These are phyloP conservation scores for Passer montanus DNA, from an alignment of 2,113 vertebrate genomes.

Conservation along the genomic window DNA sequence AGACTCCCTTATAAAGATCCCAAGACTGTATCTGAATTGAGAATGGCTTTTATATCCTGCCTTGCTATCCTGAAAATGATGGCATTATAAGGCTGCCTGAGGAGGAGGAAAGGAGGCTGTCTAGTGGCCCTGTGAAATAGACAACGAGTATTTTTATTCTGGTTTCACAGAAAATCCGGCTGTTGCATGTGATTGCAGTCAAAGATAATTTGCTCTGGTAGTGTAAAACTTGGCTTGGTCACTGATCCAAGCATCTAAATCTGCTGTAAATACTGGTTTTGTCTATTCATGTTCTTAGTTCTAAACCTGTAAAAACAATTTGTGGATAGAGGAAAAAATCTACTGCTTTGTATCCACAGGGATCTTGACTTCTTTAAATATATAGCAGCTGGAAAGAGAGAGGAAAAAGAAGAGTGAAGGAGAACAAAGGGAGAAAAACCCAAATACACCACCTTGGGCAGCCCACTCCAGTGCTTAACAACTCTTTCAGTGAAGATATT, in stretches of 20 bases:
- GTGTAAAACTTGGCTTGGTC: not conserved
- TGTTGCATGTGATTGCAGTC: not conserved
- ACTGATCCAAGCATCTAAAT: not conserved
- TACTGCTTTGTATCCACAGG: not conserved
- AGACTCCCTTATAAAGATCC: not conserved
- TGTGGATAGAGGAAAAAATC: not conserved
- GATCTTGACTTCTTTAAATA: not conserved
- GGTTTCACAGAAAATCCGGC: not conserved
- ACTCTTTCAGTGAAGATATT: not conserved
- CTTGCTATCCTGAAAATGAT: not conserved
- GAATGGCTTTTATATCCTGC: not conserved
- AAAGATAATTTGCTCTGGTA: not conserved
- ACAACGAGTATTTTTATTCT: not conserved
- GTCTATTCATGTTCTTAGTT: not conserved
- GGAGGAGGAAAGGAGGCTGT: not conserved
- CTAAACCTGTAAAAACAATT: not conserved
- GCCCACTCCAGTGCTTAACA: not conserved
- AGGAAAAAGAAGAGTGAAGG: not conserved
- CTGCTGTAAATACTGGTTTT: not conserved
- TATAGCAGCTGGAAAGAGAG: not conserved
- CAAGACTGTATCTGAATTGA: not conserved
- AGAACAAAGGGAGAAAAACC: not conserved
- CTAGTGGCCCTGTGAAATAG: not conserved
- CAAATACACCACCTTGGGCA: not conserved
- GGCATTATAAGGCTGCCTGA: not conserved